These are phyloP conservation scores for Hippopotamus amphibius DNA, from an alignment of 2,113 vertebrate genomes.

Conservation along the genomic window DNA sequence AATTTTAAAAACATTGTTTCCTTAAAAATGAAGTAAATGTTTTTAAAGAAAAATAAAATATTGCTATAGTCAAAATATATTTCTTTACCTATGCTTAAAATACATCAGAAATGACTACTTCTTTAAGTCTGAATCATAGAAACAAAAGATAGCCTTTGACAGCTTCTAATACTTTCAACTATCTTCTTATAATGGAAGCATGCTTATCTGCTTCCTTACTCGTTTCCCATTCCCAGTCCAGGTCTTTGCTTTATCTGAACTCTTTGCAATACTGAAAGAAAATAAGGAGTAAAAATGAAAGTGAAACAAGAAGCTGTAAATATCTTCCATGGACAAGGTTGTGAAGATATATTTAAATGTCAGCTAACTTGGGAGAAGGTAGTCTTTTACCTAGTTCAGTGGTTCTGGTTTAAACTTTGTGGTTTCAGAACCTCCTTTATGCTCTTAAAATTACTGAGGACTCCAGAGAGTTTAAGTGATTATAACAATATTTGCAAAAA, in stretches of 20 bases:
- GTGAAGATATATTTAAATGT: neutral
- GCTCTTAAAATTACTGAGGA: conserved; percentile 6
- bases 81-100: conserved; percentile 5
- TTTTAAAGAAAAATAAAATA: conserved; percentile 21
- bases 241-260: conserved; percentile 3
- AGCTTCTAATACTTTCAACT: neutral
- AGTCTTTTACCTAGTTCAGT: neutral
- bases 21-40: neutral
- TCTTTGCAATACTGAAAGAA: neutral
- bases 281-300: neutral
- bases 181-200: neutral
- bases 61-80: conserved; percentile 34
- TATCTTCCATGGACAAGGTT: neutral
- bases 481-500: neutral
- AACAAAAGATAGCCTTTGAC: neutral
- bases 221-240: neutral
- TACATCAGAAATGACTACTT: neutral
- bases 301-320: neutral
- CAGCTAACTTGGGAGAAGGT: neutral
- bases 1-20: neutral
- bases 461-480: neutral
- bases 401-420: neutral
- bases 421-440: neutral
- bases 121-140: conserved; percentile 3
- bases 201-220: neutral